Base-by-base conservation (phyloP, 2,113 vertebrate species). In the Ptilonorhynchus violaceus region DNA sequence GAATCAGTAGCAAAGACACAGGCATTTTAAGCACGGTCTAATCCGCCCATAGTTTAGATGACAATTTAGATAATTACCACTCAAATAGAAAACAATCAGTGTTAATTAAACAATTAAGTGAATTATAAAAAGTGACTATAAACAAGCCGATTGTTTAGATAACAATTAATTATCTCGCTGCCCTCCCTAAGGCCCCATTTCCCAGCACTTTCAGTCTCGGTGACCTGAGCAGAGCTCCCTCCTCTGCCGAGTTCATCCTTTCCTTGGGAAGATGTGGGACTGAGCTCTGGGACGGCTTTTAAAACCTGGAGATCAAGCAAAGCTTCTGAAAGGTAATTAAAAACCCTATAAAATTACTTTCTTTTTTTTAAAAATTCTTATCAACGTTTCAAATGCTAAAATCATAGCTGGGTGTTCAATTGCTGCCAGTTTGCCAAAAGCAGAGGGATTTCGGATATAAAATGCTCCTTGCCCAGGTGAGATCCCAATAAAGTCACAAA, bases 311-410 rank as follows among this genome's bases (percentile, higher is more conserved):
- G 49, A 23, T 23, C 19, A 35, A 68, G 44, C 10, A 41, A 25
- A 88, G 41, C 25, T 64, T 22, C 21, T 58, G 58, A 79, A 85
- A 56, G 2, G 23, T 33, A 50, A 91, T 64, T 42, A 7, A 81
- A 85, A 62, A n/a, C 2, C 11, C 22, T 22, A 3, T 39, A 46
- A 41, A 78, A 44, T 2, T 16, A 1, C 5, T 7, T 2, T 9
- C 31, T 52, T 24, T 42, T 42, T 42, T 42, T 11, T 42, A 12
- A 12, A 30, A 58, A 37, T 28, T 18, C 20, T 31, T 41, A 7
- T 49, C 11, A 35, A 5, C 14, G 1, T 59, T 59, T 75, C 27
- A n/a, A 30, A 33, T 37, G 2, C 11, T 42, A 6, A 44, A 81
- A 21, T 5, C 18, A 25, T 8, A 55, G 72, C 30, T 55, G 52